Percentiles rank a stretch among this genome's conserved stretches.
These are phyloP conservation scores for Sorex araneus DNA, from an alignment of 2,113 vertebrate species.

Conservation along the genomic window DNA sequence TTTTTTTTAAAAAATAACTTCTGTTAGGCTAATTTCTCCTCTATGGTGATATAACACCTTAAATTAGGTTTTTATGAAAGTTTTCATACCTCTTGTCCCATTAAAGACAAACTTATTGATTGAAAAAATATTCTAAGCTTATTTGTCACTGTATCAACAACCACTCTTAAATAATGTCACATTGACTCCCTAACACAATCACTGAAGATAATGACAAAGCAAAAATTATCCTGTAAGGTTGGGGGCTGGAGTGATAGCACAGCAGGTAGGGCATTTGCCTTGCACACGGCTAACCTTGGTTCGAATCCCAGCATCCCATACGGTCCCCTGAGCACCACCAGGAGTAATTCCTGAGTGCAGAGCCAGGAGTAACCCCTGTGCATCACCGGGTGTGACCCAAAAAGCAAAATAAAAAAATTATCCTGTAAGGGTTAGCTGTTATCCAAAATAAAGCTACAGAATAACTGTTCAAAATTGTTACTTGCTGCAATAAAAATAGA, in stretches of 20 bases:
- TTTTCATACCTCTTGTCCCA: conserved; percentile 22
- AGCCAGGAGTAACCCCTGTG: too few relatives aligned
- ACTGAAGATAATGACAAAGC: background rate
- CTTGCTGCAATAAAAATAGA: background rate
- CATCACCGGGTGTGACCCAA: too few relatives aligned
- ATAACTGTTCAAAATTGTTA: conserved; percentile 28
- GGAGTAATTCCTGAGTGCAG: too few relatives aligned
- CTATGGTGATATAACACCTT: background rate
- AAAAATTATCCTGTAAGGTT: background rate
- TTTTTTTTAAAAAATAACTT: background rate
- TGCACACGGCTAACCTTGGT: too few relatives aligned
- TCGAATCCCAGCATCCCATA: too few relatives aligned
- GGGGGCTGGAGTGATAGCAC: too few relatives aligned
- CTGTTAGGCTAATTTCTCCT: background rate
- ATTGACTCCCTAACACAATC: background rate
- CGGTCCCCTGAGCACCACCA: too few relatives aligned
- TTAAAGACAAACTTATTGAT: conserved; percentile 15
- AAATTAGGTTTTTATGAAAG: conserved; percentile 42
- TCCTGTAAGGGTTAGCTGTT: background rate
- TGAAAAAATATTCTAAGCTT: conserved; percentile 9
- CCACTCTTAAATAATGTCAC: background rate
- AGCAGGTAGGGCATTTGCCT: too few relatives aligned
- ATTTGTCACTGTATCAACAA: background rate
- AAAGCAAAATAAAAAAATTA: too few relatives aligned
- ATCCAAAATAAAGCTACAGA: background rate